Evolutionary conservation across 2,888 invertebrate genomes (phyloP).

Genomic region (Odontothrips loti): DNA sequence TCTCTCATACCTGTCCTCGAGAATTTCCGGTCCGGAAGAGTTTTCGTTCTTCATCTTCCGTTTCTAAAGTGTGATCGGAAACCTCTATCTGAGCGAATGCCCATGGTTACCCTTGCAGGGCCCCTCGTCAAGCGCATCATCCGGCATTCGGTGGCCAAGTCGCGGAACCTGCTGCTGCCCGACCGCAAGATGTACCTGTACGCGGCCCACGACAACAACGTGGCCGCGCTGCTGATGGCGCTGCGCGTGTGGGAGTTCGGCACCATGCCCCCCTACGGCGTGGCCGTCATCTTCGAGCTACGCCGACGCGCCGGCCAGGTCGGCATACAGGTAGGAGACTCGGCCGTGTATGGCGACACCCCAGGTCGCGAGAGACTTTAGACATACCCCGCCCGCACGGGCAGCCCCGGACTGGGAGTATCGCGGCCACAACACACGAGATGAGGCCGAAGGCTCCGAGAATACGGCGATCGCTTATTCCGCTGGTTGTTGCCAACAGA

Average conservation of each 20-base stretch:
- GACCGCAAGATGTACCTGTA: slow-evolving; percentile 51
- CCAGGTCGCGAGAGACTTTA: too few species aligned
- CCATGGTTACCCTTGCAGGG: too few species aligned
- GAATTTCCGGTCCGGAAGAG: too few species aligned
- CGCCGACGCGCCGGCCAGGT: not conserved
- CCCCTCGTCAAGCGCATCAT: slow-evolving; percentile 9
- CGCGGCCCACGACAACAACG: slow-evolving; percentile 62
- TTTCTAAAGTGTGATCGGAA: too few species aligned
- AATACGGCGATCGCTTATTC: not conserved
- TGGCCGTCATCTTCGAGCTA: slow-evolving; percentile 53
- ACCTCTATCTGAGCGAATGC: too few species aligned
- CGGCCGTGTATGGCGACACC: not conserved
- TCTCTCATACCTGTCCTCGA: too few species aligned
- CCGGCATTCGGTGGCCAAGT: not conserved
- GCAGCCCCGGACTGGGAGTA: not conserved
- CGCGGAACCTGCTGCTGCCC: slow-evolving; percentile 31
- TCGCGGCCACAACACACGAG: too few species aligned
- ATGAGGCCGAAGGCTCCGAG: not conserved
- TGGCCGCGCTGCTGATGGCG: slow-evolving; percentile 56
- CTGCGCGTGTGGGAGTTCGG: slow-evolving; percentile 52
- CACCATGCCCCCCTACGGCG: slow-evolving; percentile 56
- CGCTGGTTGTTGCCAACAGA: not conserved
- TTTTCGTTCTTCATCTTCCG: too few species aligned
- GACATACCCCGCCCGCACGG: not conserved
- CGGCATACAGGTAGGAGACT: not conserved